Evolutionary conservation across 2,113 vertebrate species (phyloP).

Genomic region (Probosciger aterrimus): DNA sequence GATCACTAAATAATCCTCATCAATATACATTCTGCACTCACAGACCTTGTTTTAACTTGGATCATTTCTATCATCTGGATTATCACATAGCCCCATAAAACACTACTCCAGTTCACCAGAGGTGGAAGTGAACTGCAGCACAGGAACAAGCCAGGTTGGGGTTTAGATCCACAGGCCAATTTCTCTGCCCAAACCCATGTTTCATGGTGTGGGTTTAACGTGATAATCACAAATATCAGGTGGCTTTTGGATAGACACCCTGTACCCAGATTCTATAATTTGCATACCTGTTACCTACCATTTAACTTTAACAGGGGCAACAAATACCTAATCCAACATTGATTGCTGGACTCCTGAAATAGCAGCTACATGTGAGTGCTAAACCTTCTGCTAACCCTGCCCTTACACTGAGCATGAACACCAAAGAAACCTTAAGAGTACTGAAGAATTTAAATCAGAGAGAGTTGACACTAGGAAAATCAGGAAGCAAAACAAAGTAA

Average conservation of each 20-base stretch:
- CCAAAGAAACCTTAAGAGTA: background rate
- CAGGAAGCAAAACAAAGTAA: background rate
- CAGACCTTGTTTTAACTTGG: background rate
- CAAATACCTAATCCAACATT: fast-evolving
- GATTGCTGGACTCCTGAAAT: background rate
- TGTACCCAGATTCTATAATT: fast-evolving
- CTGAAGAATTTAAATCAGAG: background rate
- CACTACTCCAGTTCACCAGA: background rate
- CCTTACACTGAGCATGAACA: background rate
- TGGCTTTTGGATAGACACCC: background rate
- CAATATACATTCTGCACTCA: fast-evolving
- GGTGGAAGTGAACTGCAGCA: background rate
- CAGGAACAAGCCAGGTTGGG: background rate
- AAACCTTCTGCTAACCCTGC: background rate
- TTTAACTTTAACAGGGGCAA: background rate
- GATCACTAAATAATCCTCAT: background rate
- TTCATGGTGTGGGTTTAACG: background rate
- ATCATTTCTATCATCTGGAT: background rate
- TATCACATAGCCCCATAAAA: background rate
- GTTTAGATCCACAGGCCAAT: background rate
- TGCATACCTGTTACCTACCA: background rate
- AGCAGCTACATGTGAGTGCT: fast-evolving
- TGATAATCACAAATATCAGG: background rate
- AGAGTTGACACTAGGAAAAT: background rate
- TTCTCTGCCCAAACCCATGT: background rate